A percentile compares a stretch with the other conserved stretches of the same genome.
Conservation (phyloP, 2,888 invertebrate species). For the Yponomeuta cagnagella region DNA sequence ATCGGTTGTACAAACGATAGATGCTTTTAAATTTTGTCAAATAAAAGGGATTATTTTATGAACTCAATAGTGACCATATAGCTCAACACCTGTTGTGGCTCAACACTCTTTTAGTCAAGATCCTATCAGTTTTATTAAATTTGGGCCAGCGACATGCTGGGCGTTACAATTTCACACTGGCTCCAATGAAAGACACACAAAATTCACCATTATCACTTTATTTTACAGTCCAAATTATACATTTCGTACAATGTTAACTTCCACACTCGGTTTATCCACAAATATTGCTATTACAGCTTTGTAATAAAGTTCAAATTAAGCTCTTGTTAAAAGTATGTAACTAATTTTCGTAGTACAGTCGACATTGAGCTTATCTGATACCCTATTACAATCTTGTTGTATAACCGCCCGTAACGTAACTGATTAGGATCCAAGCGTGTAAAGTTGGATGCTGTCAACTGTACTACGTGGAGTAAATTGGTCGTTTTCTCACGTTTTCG, state of each 20-base stretch:
- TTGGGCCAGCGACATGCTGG: neutral
- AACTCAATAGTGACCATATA: too few relatives aligned
- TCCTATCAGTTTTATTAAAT: neutral
- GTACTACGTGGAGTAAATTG: slow-evolving; percentile 25
- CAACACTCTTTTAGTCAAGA: neutral
- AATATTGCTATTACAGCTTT: neutral
- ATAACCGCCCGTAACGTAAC: too few relatives aligned
- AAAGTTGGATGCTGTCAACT: neutral
- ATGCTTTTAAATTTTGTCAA: too few relatives aligned
- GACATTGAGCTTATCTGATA: too few relatives aligned
- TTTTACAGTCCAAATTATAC: neutral
- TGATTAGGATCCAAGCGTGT: too few relatives aligned
- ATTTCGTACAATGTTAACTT: neutral
- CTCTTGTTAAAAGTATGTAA: neutral
- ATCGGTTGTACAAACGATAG: too few relatives aligned
- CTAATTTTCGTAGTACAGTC: neutral
- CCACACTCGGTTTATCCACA: neutral
- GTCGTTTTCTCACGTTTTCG: slow-evolving; percentile 31
- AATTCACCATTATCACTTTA: neutral
- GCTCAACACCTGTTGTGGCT: neutral
- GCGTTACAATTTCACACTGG: neutral
- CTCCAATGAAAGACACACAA: neutral
- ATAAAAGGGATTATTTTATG: too few relatives aligned
- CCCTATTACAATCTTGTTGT: too few relatives aligned
- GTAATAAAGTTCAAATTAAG: neutral